Evolutionary conservation across 2,888 invertebrate species (phyloP).

Genomic region (Noctua janthina): DNA sequence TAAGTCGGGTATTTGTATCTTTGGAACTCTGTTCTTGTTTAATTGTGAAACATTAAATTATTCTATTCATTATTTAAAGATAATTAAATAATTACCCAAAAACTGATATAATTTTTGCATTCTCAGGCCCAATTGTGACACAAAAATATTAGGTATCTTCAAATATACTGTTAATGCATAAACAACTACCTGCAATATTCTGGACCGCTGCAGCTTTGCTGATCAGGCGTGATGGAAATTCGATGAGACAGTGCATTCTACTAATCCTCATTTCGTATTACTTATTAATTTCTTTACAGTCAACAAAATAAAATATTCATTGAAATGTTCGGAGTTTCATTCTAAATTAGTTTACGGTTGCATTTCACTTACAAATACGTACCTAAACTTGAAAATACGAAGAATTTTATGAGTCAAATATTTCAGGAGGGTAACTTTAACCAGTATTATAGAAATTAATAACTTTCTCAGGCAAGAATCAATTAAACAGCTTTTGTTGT

Average conservation of each 20-base stretch:
- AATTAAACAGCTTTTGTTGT: conserved; percentile 12
- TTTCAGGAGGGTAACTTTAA: too few species aligned
- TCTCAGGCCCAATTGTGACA: background rate
- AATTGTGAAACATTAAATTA: background rate
- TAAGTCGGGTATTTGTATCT: background rate
- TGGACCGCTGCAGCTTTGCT: background rate
- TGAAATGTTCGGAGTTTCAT: background rate
- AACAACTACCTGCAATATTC: background rate
- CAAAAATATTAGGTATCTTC: background rate
- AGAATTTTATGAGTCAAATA: background rate
- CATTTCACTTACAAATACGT: background rate
- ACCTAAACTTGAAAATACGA: background rate
- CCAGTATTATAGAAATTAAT: background rate
- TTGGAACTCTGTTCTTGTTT: background rate
- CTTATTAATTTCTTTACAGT: background rate
- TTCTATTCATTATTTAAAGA: background rate
- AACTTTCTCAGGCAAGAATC: background rate
- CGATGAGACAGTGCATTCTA: background rate
- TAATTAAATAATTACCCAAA: background rate
- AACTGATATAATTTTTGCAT: background rate
- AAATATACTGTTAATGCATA: background rate
- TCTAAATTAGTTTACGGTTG: background rate
- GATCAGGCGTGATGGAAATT: background rate
- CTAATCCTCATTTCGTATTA: background rate
- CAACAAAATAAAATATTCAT: background rate